These are phyloP conservation scores for Pogonognathellus flavescens DNA, from an alignment of 1,140 invertebrate genomes.

Conservation along the genomic window DNA sequence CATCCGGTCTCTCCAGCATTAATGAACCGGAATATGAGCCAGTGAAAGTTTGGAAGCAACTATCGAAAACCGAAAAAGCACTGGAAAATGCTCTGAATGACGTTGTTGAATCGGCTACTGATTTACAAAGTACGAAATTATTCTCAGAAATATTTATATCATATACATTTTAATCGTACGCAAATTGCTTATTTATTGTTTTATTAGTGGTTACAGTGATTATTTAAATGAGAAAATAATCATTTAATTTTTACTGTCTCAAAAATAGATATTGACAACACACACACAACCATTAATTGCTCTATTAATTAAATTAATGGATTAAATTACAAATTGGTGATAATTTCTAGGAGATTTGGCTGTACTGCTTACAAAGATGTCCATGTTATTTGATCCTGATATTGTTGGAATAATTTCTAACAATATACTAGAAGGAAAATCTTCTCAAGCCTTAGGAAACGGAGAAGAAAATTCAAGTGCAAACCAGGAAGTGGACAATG, in stretches of 20 bases:
- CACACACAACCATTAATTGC: background rate
- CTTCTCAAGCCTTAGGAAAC: background rate
- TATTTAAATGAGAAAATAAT: too few species aligned
- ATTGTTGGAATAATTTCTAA: conserved; percentile 11
- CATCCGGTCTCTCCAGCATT: too few species aligned
- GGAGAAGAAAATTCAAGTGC: background rate
- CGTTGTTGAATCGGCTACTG: conserved; percentile 3
- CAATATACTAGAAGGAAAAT: background rate
- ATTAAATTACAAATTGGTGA: too few species aligned
- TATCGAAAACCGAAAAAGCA: background rate
- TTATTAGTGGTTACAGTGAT: too few species aligned
- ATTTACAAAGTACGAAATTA: conserved; percentile 40
- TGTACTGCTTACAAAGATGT: background rate
- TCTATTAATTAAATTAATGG: too few species aligned
- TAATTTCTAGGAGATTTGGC: background rate
- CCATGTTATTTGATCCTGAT: conserved; percentile 10
- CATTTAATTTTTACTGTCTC: too few species aligned
- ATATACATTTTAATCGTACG: background rate
- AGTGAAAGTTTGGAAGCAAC: conserved; percentile 4
- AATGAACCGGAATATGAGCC: background rate
- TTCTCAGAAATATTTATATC: too few species aligned
- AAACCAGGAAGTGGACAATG: background rate
- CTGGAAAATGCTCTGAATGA: background rate
- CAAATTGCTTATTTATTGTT: background rate
- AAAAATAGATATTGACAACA: too few species aligned